Evolutionary conservation across 2,888 invertebrate genomes (phyloP), one percentile per base, ranked within the genome.

Genomic region (Protophormia terraenovae): DNA sequence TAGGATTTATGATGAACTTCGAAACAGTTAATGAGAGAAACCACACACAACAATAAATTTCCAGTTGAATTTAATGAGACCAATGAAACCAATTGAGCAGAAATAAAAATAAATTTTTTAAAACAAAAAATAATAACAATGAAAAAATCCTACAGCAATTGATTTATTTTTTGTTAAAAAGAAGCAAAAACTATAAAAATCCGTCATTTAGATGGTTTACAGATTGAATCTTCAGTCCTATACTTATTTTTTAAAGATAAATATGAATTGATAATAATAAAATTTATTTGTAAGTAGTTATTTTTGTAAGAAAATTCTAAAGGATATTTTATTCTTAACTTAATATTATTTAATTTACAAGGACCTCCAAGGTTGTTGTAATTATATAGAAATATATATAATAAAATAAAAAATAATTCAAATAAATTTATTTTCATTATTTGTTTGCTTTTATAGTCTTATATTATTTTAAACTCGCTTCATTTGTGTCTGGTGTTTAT

Each of bases 1-100:
- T 90, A 90, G 90, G 90, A 90, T 87, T 89, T 88, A 89, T 87
- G 87, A 80, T 87, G 86, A 76, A 72, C 76, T 55, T 69, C 53
- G 32, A 50, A 64, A 60, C 84, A 86, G 76, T 87, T 78, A 85
- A 85, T 82, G 81, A 85, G 66, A 66, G 67, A 38, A 62, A 35
- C 53, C 60, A 69, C 53, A 66, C 50, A 67, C 32, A 55, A 12
- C 19, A 79, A 83, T 83, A 83, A 71, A 72, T 77, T 77, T 77
- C 62, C 60, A 82, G 77, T 77, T 71, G 75, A 60, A 80, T 27
- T 87, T 89, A 88, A 89, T 89, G 87, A 88, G 88, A 16, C 66
- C 73, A 24, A 80, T 55, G 64, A 64, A 35, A 27, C 88, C 88
- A 89, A 89, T 89, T 89, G 89, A 71, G 79, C 69, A 69, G 62